These are phyloP conservation scores for Alligator sinensis DNA, from an alignment of 2,113 vertebrate genomes.

Conservation along the genomic window DNA sequence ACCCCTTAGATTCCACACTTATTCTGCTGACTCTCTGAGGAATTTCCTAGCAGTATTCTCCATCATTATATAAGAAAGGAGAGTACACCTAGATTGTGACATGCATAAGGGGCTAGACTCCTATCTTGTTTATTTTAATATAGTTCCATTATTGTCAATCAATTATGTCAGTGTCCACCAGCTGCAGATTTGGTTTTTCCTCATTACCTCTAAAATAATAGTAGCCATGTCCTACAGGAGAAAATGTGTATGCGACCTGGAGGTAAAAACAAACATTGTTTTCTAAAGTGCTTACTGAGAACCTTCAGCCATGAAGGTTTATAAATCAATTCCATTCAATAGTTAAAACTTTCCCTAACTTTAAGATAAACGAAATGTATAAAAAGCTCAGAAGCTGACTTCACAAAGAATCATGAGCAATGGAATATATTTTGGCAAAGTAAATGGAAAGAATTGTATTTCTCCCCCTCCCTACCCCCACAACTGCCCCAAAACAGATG, in stretches of 20 bases:
- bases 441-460: conserved; percentile 30
- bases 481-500: conserved; percentile 14
- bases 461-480: neutral
- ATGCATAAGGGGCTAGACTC: neutral
- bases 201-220: neutral
- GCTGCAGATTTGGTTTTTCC: neutral
- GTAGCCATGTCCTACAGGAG: neutral
- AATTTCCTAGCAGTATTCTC: neutral
- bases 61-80: neutral
- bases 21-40: neutral
- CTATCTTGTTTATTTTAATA: neutral
- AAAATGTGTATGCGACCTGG: neutral
- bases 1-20: neutral
- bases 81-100: neutral
- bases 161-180: neutral
- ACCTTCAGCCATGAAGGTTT: neutral
- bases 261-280: neutral
- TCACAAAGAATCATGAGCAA: neutral
- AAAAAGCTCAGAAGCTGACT: neutral
- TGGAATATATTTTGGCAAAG: conserved; percentile 19
- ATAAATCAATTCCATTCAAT: neutral
- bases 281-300: neutral
- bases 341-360: conserved; percentile 2
- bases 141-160: neutral
- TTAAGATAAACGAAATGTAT: neutral